Evolutionary conservation across 1,140 invertebrate species (phyloP).

Genomic region (Pogonomyrmex barbatus): DNA sequence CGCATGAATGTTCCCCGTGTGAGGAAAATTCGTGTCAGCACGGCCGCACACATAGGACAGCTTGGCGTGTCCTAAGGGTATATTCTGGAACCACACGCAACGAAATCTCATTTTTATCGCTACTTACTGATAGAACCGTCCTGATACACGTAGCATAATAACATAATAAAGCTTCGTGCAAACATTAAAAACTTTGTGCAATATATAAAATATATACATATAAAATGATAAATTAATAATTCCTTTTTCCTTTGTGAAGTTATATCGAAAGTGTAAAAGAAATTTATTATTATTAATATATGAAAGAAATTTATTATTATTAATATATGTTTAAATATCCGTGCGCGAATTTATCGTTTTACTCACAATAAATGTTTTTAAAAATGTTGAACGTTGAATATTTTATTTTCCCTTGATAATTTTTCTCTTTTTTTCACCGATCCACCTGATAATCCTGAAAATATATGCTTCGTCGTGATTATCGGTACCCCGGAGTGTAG

Average conservation of each 20-base stretch:
- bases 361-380: neutral
- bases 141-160: slow-evolving; percentile 7
- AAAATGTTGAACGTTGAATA: neutral
- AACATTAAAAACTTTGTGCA: neutral
- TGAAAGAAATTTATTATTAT: neutral
- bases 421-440: neutral
- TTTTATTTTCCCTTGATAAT: neutral
- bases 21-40: slow-evolving; percentile 44
- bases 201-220: neutral
- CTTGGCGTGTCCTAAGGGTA: slow-evolving; percentile 41
- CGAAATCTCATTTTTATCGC: slow-evolving; percentile 42
- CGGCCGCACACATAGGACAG: neutral
- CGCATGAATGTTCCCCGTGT: slow-evolving; percentile 1
- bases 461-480: slow-evolving; percentile 13
- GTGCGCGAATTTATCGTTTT: neutral
- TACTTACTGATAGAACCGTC: neutral
- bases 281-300: neutral
- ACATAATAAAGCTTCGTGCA: slow-evolving; percentile 14
- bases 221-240: neutral
- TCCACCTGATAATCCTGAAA: neutral
- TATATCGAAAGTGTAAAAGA: too few species aligned
- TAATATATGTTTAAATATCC: neutral
- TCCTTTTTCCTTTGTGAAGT: too few species aligned
- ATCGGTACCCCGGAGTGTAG: neutral
- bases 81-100: slow-evolving; percentile 25